Base-by-base conservation (phyloP, 2,113 vertebrate genomes). In the Apaloderma vittatum region DNA sequence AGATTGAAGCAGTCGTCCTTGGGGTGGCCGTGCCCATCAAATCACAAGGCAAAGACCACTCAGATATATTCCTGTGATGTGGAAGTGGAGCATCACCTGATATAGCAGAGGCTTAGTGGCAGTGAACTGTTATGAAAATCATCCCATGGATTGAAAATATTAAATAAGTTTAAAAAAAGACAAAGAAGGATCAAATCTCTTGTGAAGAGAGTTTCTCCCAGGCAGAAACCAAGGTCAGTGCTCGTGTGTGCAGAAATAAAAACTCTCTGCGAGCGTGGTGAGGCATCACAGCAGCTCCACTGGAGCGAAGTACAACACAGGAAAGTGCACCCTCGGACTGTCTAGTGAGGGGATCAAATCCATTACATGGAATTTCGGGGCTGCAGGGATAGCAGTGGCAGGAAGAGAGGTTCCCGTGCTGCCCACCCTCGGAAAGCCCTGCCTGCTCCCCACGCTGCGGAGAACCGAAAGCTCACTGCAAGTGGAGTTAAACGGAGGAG, bases 301-400 rank as follows among this genome's bases (percentile, higher is more conserved):
- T n/a, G 8, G 14, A n/a, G 27, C 49, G 51, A 66, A 81, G 54
- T 5, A n/a, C 54, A 26, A 32, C 14, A 24, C 9, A 15, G 40
- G 40, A 11, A 40, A 40, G 40, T 40, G 40, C 40, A 40, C 8
- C 40, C 40, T 40, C 68, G 51, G 81, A 91, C 95, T 98, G 92
- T 97, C 97, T 96, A 97, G 95, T 45, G 13, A 94, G 88, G 93
- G 98, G 37, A 97, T 98, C 98, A 98, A 97, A 98, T 97, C 96
- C 96, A 98, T 98, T 98, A 97, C 97, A 94, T 95, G 97, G 93
- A 98, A 98, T 98, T 98, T 98, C 97, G 97, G 90, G 86, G 88
- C 84, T 91, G 92, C 80, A 32, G 29, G 40, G 49, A 81, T 82
- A 97, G 98, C 98, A 98, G 98, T 97, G 86, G 94, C 97, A 98